These are phyloP conservation scores for Oreochromis niloticus DNA, from an alignment of 2,113 vertebrate genomes.

Conservation along the genomic window DNA sequence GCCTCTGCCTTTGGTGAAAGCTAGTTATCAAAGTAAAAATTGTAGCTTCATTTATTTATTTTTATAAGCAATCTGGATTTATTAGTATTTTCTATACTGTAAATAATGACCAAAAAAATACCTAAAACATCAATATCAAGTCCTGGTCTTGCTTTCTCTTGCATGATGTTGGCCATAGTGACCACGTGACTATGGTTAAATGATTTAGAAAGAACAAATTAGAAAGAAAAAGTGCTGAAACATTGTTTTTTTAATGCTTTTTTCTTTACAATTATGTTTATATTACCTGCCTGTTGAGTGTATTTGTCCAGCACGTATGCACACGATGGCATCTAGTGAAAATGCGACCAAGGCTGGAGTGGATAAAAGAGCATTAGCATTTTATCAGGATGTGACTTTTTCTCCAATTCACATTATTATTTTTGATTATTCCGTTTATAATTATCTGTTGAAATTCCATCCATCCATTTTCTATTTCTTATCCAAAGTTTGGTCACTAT, in stretches of 20 bases:
- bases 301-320: rapidly evolving
- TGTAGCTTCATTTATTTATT: not conserved
- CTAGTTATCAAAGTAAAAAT: not conserved
- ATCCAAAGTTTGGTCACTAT: not conserved
- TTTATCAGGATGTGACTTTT: not conserved
- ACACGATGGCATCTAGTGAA: not conserved
- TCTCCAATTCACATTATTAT: not conserved
- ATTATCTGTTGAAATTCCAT: not conserved
- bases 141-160: not conserved
- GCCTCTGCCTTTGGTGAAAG: not conserved
- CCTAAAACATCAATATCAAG: not conserved
- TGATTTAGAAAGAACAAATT: not conserved
- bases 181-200: not conserved
- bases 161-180: rapidly evolving
- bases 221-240: not conserved
- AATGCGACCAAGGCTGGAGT: rapidly evolving
- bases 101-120: not conserved
- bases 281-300: not conserved
- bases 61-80: not conserved
- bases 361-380: not conserved
- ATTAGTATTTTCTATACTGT: not conserved
- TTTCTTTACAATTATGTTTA: rapidly evolving
- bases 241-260: too few species aligned
- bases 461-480: not conserved
- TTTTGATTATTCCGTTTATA: not conserved